Evolutionary conservation across 2,797 vertebrate genomes (phyloP).

Genomic region (Smutsia temminckii): DNA sequence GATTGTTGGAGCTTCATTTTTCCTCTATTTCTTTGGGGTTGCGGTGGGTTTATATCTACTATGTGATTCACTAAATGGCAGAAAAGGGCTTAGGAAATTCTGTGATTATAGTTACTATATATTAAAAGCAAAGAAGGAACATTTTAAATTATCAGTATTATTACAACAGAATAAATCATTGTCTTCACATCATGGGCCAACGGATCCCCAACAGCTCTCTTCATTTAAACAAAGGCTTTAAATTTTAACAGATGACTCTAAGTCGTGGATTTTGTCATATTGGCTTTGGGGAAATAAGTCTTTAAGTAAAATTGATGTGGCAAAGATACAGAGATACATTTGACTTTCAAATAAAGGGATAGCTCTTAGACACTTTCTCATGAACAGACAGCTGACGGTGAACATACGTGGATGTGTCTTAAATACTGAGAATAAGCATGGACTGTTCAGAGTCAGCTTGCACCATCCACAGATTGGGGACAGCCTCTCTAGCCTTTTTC

Average conservation of each 20-base stretch:
- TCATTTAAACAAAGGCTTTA: conserved; percentile 74
- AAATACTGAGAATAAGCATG: neutral
- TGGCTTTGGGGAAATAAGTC: conserved; percentile 52
- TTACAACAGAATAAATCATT: conserved; percentile 78
- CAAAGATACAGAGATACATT: conserved; percentile 39
- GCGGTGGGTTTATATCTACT: conserved; percentile 64
- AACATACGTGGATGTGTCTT: neutral
- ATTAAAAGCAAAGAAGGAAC: conserved; percentile 74
- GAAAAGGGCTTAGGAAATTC: conserved; percentile 80
- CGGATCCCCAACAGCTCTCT: conserved; percentile 72
- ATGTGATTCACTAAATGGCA: conserved; percentile 71
- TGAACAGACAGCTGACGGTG: neutral
- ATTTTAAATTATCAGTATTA: conserved; percentile 73
- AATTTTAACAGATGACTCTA: conserved; percentile 78
- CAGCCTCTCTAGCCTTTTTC: neutral
- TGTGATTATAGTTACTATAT: conserved; percentile 74
- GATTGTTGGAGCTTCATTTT: conserved; percentile 78
- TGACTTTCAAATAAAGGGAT: conserved; percentile 56
- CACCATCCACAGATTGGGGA: neutral
- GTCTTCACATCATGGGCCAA: conserved; percentile 72
- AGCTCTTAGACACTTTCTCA: neutral
- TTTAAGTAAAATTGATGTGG: conserved; percentile 65
- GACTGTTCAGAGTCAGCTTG: neutral
- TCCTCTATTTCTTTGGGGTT: conserved; percentile 49
- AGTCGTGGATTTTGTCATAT: conserved; percentile 65